Base-by-base conservation (phyloP, 2,797 vertebrate genomes). In the Phrynocephalus forsythii region DNA sequence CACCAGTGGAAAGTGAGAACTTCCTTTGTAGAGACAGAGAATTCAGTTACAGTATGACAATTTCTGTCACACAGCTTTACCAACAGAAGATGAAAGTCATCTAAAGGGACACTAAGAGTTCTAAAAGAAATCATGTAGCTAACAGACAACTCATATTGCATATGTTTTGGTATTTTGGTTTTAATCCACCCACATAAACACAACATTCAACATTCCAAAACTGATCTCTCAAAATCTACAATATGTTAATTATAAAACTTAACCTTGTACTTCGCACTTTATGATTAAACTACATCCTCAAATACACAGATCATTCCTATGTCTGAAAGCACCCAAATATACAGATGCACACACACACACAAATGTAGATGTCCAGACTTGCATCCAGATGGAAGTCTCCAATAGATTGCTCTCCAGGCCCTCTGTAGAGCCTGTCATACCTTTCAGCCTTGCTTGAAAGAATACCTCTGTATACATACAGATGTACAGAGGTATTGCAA, bases 361-460 rank as follows among this genome's bases (percentile, higher is more conserved):
- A 60, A 0, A 69, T 52, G 24, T 82, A 13, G 16, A 50, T 69
- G 5, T n/a, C 20, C 13, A 38, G 3, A 15, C 22, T 67, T 75
- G 63, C 48, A 52, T 8, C 44, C 30, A 77, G 3, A 68, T n/a
- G 67, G 1, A 79, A 16, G 5, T 66, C 52, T 33, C 7, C 7
- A 28, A 9, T 48, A 73, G n/a, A 33, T 9, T 11, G 20, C 30
- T 48, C 26, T 66, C 69, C 50, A 48, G n/a, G 38, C 30, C 24
- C 38, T 50, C 13, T 50, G 4, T 11, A 76, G 3, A 67, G 63
- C n/a, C 18, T 77, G 44, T 67, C 69, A 22, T 26, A 63, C 24
- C 3, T 48, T 77, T 16, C 10, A 56, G 6, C 2, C 87, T 91
- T 69, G 75, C 13, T 73, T 76, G 83, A 89, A 85, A 1, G n/a